Base-by-base conservation (phyloP, 2,888 invertebrate genomes). In the Eupeodes luniger region DNA sequence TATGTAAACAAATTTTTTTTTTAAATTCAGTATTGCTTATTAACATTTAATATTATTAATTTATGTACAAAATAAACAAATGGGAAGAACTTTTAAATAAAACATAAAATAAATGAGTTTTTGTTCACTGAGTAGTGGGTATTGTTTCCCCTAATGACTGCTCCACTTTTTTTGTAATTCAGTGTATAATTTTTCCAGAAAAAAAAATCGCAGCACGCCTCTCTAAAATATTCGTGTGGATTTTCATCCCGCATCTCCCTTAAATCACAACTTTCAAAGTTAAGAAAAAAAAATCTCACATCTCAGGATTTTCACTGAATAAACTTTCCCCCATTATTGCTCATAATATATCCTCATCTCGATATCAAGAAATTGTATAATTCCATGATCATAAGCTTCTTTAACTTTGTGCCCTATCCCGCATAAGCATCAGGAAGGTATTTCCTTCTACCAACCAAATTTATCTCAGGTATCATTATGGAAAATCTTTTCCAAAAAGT, bases 401-500 rank as follows among this genome's bases (percentile, higher is more conserved):
- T 61, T 69, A 27, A 47, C 12, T n/a, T 61, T 9, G 1, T 27
- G 27, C 27, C 27, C 14, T 27, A 2, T 14, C 2, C 36, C 11
- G 5, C 5, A 5, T 12, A 14, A 9, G 4, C 16, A 19, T 19
- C 19, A 16, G 53, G 10, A 36, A 12, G 44, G 16, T 27, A 12
- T 16, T 34, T 16, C 12, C 19, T 55, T 19, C 40, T 34, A 27
- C 66, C 61, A 27, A 36, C 79, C 82, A n/a, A 53, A 11, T 16
- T 12, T 64, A 64, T 79, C 76, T 55, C 66, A 80, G 80, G 76
- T 87, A 87, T 80, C 76, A 77, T 74, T 76, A 34, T 69, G 51
- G 16, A 62, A 79, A 87, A 84, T 77, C 72, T 69, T 77, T 79
- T 67, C 16, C 55, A 77, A 74, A 66, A 14, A 83, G 76, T 74